Evolutionary conservation across 2,797 vertebrate species (phyloP), one percentile per base, ranked within the genome.

Genomic region (Choloepus didactylus): DNA sequence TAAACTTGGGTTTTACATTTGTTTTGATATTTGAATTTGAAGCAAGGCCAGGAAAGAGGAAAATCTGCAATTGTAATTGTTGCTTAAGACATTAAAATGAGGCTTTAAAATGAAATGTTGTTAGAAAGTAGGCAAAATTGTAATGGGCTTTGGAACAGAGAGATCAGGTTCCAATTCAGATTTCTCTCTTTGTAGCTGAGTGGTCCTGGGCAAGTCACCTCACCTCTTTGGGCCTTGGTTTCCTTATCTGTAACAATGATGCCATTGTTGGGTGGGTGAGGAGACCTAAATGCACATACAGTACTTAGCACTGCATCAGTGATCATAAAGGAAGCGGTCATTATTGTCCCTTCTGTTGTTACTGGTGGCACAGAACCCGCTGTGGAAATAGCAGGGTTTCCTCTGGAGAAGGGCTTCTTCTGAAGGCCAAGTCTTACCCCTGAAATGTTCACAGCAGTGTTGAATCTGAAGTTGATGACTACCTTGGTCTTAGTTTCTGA

Each of bases 21-120:
- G 85, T 91, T 97, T 96, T 93, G 64, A 72, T 94, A 90, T 89
- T 96, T 96, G 64, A 81, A 80, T 97, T 92, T 95, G 94, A 93
- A 94, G 85, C 35, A 76, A 88, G 85, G 73, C 87, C 93, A 96
- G 56, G 83, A 86, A 73, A 80, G 67, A 94, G 35, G 46, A 90
- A 95, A 93, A 82, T 89, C 75, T 96, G 60, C 64, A 75, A 94
- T 90, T 96, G 41, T 82, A 95, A 93, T 95, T 16, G 25, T 87
- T 95, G 70, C 75, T 84, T 69, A 76, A 54, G 9, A 44, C 54
- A 54, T 86, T 64, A 66, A 75, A 73, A 83, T 41, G 44, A 88
- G 90, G 54, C 54, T 81, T 94, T 77, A 87, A 92, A 81, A 90
- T 87, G 81, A 91, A 93, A 77, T 87, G 31, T 25, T 70, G 69